These are phyloP conservation scores for Lasioglossum figueresi DNA, from an alignment of 2,888 invertebrate species.

Conservation along the genomic window DNA sequence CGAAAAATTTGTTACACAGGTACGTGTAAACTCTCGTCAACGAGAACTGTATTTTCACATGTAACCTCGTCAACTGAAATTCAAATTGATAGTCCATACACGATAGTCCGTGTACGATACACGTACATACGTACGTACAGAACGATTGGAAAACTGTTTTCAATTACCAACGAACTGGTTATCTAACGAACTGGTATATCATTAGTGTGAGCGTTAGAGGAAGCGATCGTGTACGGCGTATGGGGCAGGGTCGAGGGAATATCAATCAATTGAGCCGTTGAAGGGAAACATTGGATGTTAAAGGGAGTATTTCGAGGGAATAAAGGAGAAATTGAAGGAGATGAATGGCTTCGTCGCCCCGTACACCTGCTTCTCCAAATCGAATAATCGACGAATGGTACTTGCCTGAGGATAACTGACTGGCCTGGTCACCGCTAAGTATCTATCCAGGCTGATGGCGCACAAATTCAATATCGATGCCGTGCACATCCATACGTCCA, in stretches of 20 bases:
- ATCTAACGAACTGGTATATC: not conserved
- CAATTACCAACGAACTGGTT: not conserved
- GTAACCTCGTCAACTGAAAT: not conserved
- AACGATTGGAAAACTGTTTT: not conserved
- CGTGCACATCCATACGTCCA: slow-evolving; percentile 99
- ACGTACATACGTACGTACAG: too few relatives aligned
- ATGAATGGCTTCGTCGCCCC: slow-evolving; percentile 35
- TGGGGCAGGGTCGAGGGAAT: not conserved
- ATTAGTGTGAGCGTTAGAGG: not conserved
- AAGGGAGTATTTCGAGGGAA: not conserved
- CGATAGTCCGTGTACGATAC: too few relatives aligned
- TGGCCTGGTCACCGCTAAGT: slow-evolving; percentile 98
- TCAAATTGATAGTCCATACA: not conserved
- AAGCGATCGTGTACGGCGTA: not conserved
- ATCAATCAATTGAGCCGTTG: slow-evolving; percentile 17
- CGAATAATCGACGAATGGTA: slow-evolving; percentile 53
- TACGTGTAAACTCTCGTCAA: too few relatives aligned
- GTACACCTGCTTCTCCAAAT: slow-evolving; percentile 44
- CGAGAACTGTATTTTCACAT: not conserved
- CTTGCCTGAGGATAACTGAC: slow-evolving; percentile 93
- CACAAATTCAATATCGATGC: slow-evolving; percentile 98
- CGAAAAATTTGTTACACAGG: too few relatives aligned
- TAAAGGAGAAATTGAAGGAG: not conserved
- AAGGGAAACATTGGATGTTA: slow-evolving; percentile 16
- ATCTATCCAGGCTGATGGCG: slow-evolving; percentile 97